Evolutionary conservation across 2,888 invertebrate species (phyloP).

Genomic region (Craniophora ligustri): DNA sequence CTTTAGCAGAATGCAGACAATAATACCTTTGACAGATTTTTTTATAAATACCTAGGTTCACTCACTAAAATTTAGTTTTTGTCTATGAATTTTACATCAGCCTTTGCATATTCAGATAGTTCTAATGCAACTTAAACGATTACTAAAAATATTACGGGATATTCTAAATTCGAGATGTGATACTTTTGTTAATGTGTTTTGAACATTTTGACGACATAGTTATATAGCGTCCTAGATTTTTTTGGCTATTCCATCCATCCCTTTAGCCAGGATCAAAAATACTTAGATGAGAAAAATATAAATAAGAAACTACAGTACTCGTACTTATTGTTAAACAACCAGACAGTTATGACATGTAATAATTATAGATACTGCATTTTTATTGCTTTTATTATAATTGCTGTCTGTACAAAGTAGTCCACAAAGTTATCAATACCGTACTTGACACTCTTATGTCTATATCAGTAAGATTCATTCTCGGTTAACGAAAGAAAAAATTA

Average conservation of each 20-base stretch:
- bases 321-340: not conserved
- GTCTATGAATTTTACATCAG: not conserved
- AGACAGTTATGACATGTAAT: not conserved
- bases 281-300: not conserved
- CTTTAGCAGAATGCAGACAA: conserved; percentile 5
- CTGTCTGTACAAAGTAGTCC: conserved; percentile 1
- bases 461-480: conserved; percentile 7
- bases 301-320: not conserved
- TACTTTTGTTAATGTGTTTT: no score
- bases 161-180: no score
- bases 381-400: not conserved
- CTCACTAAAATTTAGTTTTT: not conserved
- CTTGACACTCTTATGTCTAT: not conserved
- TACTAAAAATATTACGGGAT: no score
- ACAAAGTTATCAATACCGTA: not conserved
- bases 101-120: no score
- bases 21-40: conserved; percentile 1
- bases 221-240: no score
- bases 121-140: no score
- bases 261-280: no score
- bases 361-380: conserved; percentile 1
- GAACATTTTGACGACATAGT: no score
- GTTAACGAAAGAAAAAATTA: not conserved
- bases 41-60: no score
- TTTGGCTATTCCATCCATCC: no score